A percentile compares a stretch with the other conserved stretches of the same genome.
Evolutionary conservation across 2,797 vertebrate genomes (phyloP).

Genomic region (Dromococcyx pavoninus): DNA sequence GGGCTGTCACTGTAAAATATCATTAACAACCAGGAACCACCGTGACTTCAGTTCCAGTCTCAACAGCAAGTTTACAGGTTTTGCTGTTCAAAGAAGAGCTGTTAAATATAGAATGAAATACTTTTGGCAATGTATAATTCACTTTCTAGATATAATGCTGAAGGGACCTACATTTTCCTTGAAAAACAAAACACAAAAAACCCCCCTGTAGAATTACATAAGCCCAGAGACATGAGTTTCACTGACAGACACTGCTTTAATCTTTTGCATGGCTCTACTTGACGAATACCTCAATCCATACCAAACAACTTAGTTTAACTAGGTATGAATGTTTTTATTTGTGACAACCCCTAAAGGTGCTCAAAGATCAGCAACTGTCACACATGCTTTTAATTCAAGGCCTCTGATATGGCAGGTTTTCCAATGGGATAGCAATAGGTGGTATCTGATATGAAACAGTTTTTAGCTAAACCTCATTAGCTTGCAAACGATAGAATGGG

Average conservation of each 20-base stretch:
- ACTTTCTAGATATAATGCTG: conserved; percentile 22
- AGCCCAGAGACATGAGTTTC: neutral
- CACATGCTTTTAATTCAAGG: conserved; percentile 13
- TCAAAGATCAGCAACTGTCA: conserved; percentile 26
- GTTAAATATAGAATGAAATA: conserved; percentile 42
- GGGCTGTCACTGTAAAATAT: conserved; percentile 33
- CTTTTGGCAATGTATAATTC: conserved; percentile 33
- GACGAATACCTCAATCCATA: conserved; percentile 6
- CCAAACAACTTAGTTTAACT: neutral
- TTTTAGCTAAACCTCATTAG: neutral
- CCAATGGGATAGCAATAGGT: neutral
- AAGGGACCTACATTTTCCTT: conserved; percentile 28
- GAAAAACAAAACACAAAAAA: neutral
- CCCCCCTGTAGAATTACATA: neutral
- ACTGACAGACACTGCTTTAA: conserved; percentile 19
- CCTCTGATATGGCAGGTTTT: neutral
- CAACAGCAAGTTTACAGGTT: neutral
- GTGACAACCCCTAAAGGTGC: neutral
- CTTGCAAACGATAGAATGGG: neutral
- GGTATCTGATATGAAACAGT: neutral
- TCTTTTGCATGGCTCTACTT: conserved; percentile 12
- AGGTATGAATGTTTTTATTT: neutral
- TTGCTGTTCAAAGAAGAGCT: conserved; percentile 36
- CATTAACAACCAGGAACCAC: neutral
- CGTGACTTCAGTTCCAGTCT: conserved; percentile 7